phyloP scores from a whole-genome alignment of 2,113 vertebrate species.

The Hemiscyllium ocellatum region DNA sequence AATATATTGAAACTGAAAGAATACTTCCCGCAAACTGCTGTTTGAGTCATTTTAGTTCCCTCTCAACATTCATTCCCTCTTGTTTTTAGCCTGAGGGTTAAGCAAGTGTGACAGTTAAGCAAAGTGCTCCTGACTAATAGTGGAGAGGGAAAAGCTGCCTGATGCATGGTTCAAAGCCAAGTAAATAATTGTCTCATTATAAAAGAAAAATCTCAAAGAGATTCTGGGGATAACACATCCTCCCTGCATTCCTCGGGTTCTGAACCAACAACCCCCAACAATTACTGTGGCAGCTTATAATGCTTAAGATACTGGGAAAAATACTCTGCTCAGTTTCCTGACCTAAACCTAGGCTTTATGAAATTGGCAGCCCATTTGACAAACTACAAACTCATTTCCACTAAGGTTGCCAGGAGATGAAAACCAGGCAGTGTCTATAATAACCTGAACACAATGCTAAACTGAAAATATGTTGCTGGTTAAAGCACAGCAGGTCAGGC shows the following conservation, averaged over 20 bases:
- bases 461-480: no score
- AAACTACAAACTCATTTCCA: not conserved
- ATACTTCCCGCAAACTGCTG: not conserved
- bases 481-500: no score
- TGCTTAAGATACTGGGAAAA: not conserved
- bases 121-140: not conserved
- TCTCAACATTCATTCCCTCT: not conserved
- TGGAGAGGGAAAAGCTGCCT: not conserved
- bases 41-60: not conserved
- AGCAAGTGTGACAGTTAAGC: not conserved
- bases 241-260: no score
- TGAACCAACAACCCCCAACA: not conserved
- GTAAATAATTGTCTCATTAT: constrained; percentile 17
- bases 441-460: no score
- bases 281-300: not conserved
- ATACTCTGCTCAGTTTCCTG: not conserved
- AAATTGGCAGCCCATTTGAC: not conserved
- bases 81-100: not conserved
- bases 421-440: no score
- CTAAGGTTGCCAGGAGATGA: no score
- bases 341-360: not conserved
- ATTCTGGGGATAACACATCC: not conserved
- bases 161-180: not conserved
- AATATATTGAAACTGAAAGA: not conserved
- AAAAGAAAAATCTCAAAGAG: not conserved